These are phyloP conservation scores for Sakesphorus luctuosus DNA, from an alignment of 2,113 vertebrate genomes.

Conservation along the genomic window DNA sequence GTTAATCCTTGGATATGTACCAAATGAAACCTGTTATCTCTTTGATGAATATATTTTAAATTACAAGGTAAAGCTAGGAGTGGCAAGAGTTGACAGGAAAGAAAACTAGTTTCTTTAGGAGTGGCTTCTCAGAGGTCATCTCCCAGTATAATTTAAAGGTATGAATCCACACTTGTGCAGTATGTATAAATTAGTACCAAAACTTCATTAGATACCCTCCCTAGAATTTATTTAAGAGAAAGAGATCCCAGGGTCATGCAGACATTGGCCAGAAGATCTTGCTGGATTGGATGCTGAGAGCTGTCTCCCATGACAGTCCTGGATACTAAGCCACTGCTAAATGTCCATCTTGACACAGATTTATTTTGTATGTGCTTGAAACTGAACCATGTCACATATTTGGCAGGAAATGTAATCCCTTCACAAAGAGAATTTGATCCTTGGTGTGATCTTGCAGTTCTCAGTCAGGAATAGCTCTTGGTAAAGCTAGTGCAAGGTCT, in stretches of 20 bases:
- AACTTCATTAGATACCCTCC: neutral
- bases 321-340: constrained; percentile 30
- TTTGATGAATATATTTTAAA: neutral
- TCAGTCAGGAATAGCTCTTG: neutral
- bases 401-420: constrained; percentile 54
- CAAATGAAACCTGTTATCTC: neutral
- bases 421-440: constrained; percentile 52
- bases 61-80: neutral
- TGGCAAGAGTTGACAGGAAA: neutral
- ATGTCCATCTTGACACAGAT: constrained; percentile 36
- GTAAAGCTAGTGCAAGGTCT: neutral
- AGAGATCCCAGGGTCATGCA: neutral
- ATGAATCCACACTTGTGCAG: neutral
- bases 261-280: neutral
- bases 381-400: constrained; percentile 40
- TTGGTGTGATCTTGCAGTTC: constrained; percentile 4
- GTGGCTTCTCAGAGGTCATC: neutral
- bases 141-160: neutral
- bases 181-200: neutral
- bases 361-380: constrained; percentile 24
- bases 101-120: neutral
- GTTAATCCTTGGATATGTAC: neutral
- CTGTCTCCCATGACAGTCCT: neutral
- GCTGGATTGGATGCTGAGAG: neutral
- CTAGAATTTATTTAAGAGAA: neutral